A percentile compares a stretch with the other conserved stretches of the same genome.
phyloP scores from a whole-genome alignment of 2,113 vertebrate genomes.

The Halcyon senegalensis region DNA sequence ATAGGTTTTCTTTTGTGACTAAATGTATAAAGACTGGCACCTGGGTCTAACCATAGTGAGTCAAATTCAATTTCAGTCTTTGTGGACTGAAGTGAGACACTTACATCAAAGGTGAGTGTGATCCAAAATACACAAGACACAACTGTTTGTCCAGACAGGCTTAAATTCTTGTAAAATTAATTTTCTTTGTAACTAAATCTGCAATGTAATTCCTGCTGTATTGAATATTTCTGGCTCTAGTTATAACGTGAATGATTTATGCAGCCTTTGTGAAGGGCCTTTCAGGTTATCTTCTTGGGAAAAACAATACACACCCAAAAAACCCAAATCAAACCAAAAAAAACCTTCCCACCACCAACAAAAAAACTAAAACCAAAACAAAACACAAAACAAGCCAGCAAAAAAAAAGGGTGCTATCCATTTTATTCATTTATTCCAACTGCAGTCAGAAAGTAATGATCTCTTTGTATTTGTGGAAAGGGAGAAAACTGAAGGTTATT shows the following conservation, averaged over 20 bases:
- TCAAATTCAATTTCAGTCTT: not conserved
- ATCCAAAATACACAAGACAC: not conserved
- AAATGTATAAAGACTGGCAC: not conserved
- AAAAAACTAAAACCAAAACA: no score
- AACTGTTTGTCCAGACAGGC: not conserved
- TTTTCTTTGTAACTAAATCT: not conserved
- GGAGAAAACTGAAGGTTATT: not conserved
- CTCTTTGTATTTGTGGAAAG: not conserved
- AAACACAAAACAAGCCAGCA: no score
- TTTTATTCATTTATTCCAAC: not conserved
- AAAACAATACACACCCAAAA: not conserved
- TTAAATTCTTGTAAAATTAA: slow-evolving; percentile 5
- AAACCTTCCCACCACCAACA: no score
- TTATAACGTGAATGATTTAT: not conserved
- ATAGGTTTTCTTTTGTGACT: not conserved
- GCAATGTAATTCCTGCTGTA: not conserved
- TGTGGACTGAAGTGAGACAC: not conserved
- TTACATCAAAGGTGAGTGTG: not conserved
- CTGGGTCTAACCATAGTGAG: not conserved
- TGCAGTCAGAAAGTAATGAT: not conserved
- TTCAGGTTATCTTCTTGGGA: not conserved
- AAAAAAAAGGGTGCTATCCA: no score
- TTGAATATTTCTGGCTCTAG: not conserved
- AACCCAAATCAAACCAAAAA: no score
- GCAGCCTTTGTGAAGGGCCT: not conserved